phyloP scores from a whole-genome alignment of 2,113 vertebrate genomes.

The Sigmodon hispidus region DNA sequence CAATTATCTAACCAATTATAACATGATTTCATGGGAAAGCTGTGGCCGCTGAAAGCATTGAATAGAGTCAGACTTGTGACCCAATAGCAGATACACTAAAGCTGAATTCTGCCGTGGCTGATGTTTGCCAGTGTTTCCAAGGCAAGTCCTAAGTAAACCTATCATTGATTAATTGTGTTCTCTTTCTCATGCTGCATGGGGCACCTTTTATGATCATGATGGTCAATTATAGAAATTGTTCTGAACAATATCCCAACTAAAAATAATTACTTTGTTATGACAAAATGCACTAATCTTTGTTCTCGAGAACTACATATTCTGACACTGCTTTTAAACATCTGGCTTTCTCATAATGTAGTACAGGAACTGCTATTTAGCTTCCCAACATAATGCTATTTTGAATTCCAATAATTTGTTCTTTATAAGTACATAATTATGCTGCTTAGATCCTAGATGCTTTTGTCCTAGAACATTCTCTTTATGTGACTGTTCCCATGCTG shows the following conservation, averaged over 20 bases:
- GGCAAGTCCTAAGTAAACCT: neutral
- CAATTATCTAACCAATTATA: constrained; percentile 78
- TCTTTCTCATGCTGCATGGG: constrained; percentile 4
- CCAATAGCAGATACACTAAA: constrained; percentile 57
- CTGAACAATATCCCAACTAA: constrained; percentile 58
- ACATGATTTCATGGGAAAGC: constrained; percentile 70
- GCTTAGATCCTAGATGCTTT: neutral
- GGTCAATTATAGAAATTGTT: constrained; percentile 26
- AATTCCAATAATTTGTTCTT: neutral
- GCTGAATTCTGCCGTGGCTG: constrained; percentile 48
- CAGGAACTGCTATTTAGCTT: neutral
- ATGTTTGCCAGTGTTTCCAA: neutral
- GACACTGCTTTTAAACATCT: constrained; percentile 13
- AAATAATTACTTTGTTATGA: constrained; percentile 61
- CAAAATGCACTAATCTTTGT: neutral
- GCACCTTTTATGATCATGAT: constrained; percentile 25
- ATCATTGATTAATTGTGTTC: neutral
- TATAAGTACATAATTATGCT: neutral
- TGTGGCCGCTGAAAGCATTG: constrained; percentile 62
- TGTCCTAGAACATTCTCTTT: neutral
- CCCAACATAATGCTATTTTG: neutral
- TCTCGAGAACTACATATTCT: constrained; percentile 23
- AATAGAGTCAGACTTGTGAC: constrained; percentile 43
- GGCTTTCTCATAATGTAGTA: neutral
- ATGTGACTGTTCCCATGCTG: neutral